Evolutionary conservation across 2,797 vertebrate genomes (phyloP), one percentile per base, ranked within the genome.

Genomic region (Sebastes minor): DNA sequence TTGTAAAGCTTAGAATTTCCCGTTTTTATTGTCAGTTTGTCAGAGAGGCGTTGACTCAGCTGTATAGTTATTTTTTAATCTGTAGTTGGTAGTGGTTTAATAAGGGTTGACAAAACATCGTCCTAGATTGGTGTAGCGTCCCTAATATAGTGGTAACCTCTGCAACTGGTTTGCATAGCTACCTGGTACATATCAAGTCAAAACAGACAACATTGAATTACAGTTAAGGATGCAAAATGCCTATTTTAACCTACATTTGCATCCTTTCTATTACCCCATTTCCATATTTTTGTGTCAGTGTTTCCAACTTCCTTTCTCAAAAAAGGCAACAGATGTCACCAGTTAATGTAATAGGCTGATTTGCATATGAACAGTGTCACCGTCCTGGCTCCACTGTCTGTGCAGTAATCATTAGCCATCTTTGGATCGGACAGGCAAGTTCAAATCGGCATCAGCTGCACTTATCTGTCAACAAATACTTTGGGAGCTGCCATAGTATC

Each of bases 331-430:
- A 22, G 33, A 53, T 68, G 28, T 57, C 16, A 28, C 6, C 8
- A 22, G 11, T 18, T 78, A 57, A 27, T 56, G 8, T 64, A 63
- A 38, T 20, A 20, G 46, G 22, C 27, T 35, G 27, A 76, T 82
- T 78, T 76, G 67, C 63, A 85, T 38, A 22, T 71, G 22, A 61
- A 59, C 65, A 66, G 23, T 49, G 18, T 72, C 38, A 76, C 14
- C 25, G 52, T 59, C 61, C n/a, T 23, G n/a, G 32, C 22, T 35
- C 2, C 23, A 52, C 9, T 32, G 52, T 30, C 56, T 30, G 59
- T 59, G 8, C 10, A 74, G 27, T 66, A 22, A 55, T 55, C 27
- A 25, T 66, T 12, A 62, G 9, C 14, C 22, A 64, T 66, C 0
- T 38, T 62, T 52, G 33, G 70, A 69, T 52, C 6, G 23, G 11